phyloP scores from a whole-genome alignment of 2,113 vertebrate genomes.

The Syngnathoides biaculeatus region DNA sequence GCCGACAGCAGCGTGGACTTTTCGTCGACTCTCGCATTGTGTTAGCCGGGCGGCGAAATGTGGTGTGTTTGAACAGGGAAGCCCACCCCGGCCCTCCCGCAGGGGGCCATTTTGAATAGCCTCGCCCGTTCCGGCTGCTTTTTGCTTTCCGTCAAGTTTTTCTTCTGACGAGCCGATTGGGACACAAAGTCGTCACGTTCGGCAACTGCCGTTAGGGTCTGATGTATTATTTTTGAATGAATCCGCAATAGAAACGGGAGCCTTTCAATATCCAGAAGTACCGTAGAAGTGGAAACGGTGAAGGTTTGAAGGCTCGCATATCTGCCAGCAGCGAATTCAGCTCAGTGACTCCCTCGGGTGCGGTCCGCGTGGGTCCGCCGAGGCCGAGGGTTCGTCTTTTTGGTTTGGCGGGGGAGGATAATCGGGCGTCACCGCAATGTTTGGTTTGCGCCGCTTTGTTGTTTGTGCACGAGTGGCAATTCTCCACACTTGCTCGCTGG shows the following conservation, averaged over 20 bases:
- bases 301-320: too few species aligned
- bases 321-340: too few species aligned
- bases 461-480: too few species aligned
- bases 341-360: too few species aligned
- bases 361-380: too few species aligned
- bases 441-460: too few species aligned
- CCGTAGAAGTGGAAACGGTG: too few species aligned
- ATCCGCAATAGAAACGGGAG: not conserved
- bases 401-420: too few species aligned
- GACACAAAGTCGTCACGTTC: slow-evolving; percentile 3
- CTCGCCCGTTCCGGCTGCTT: too few species aligned
- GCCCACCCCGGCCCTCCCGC: slow-evolving; percentile 60
- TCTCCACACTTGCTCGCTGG: too few species aligned
- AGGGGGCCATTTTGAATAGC: slow-evolving; percentile 26
- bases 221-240: not conserved
- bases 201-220: not conserved
- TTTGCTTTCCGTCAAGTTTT: slow-evolving; percentile 40
- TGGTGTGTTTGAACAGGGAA: slow-evolving; percentile 72
- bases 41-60: slow-evolving; percentile 8
- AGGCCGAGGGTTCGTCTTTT: too few species aligned
- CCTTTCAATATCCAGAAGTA: not conserved
- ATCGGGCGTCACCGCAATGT: too few species aligned
- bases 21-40: slow-evolving; percentile 4
- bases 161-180: slow-evolving; percentile 23
- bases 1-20: slow-evolving; percentile 16